Percentiles rank a stretch among this genome's conserved stretches.
Conservation (phyloP, 2,113 vertebrate genomes). For the Lepus timidus region DNA sequence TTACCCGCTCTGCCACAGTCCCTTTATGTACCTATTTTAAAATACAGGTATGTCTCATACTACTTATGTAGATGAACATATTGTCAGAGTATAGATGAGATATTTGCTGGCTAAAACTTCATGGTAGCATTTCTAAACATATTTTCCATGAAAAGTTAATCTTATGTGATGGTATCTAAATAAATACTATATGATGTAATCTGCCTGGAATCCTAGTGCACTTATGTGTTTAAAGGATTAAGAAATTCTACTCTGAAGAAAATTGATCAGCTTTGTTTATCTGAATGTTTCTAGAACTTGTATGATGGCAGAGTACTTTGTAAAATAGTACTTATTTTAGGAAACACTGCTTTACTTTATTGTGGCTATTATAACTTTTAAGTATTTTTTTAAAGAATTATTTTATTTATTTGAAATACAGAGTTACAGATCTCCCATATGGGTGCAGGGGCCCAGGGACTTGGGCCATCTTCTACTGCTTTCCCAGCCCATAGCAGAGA, state of each 20-base stretch:
- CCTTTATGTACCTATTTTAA: neutral
- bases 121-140: neutral
- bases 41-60: neutral
- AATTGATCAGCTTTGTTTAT: neutral
- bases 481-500: no score
- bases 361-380: neutral
- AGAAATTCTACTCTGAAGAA: neutral
- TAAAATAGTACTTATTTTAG: neutral
- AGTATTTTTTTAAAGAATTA: no score
- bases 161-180: neutral
- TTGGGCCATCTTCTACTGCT: no score
- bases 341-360: neutral
- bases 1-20: no score
- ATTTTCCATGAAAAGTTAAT: neutral
- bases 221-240: neutral
- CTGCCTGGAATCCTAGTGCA: neutral
- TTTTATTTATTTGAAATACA: no score
- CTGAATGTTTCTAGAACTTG: neutral
- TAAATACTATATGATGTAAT: neutral
- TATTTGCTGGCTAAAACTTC: neutral
- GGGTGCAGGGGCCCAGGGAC: no score
- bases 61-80: conserved; percentile 29
- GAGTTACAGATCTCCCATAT: no score
- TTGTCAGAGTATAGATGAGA: neutral
- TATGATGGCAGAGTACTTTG: neutral